Evolutionary conservation across 1,140 invertebrate species (phyloP), one percentile per base, ranked within the genome.

Genomic region (Pogonus chalceus): DNA sequence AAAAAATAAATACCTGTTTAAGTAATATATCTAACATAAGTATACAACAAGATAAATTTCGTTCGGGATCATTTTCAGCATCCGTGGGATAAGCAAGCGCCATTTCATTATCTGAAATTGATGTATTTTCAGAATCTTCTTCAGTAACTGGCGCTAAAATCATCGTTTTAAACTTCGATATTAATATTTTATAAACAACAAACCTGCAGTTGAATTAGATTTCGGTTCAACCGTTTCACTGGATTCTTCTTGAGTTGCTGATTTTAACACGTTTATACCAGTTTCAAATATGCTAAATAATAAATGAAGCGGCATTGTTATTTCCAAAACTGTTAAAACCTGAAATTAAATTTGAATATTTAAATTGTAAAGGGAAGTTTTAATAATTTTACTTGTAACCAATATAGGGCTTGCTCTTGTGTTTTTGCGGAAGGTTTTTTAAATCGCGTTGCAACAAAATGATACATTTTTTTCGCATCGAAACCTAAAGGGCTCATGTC

Each of bases 401-500:
- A 98, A 65, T 90, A 84, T 2, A 98, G 73, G 1, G 94, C 93
- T 69, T 97, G 92, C 58, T 92, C 83, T 71, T 98, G 92, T 2
- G 96, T 88, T 65, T 86, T 86, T 1, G 90, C 83, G 35, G 83
- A 83, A 1, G 86, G 87, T 62, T 88, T 86, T 59, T 86, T 81
- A 65, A 98, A 96, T 46, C 92, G 77, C 35, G 86, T 81, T 1
- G 83, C 84, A 12, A 98, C 85, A 73, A 99, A 99, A 61, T 90
- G 87, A 70, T 96, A 99, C 80, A 99, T 88, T 64, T 92, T 89
- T 51, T 89, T 85, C 0, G 90, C 83, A 69, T 94, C 88, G 67
- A 98, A 95, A 20, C 94, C 92, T 16, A 97, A 74, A 24, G 94
- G 91, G 64, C 88, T 92, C 81, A 97, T 89, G 62, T 97, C 92